Percentiles rank a stretch among this genome's conserved stretches.
These are phyloP conservation scores for Leptinotarsa lineolata DNA, from an alignment of 1,140 invertebrate genomes.

Conservation along the genomic window DNA sequence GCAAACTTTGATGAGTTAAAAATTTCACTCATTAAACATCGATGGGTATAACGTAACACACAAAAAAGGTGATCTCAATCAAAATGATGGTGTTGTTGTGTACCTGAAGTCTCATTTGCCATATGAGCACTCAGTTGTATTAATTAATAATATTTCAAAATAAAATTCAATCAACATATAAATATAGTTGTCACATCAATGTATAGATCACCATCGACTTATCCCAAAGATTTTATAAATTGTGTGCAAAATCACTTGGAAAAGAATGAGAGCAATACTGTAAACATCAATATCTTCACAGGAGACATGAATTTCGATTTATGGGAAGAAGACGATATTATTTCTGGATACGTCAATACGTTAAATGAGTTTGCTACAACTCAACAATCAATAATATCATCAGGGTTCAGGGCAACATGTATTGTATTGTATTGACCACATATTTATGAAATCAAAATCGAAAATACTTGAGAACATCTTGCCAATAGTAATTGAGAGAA, in stretches of 20 bases:
- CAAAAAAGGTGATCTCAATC: constrained; percentile 11
- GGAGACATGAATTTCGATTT: not conserved
- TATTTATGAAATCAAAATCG: too few relatives aligned
- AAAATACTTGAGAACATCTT: too few relatives aligned
- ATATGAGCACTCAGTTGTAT: constrained; percentile 9
- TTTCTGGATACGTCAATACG: not conserved
- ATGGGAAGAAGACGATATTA: not conserved
- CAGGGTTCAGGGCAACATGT: too few relatives aligned
- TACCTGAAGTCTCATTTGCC: constrained; percentile 19
- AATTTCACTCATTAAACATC: not conserved
- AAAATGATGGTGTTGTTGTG: constrained; percentile 29
- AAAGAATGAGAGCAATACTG: not conserved
- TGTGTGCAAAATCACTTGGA: not conserved
- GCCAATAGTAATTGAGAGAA: too few relatives aligned
- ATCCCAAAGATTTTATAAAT: constrained; percentile 2
- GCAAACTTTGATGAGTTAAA: too few relatives aligned
- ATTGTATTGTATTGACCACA: too few relatives aligned
- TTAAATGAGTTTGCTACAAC: too few relatives aligned
- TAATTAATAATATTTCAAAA: constrained; percentile 16
- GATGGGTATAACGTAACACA: constrained; percentile 10
- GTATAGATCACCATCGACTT: constrained; percentile 8
- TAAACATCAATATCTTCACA: constrained; percentile 7
- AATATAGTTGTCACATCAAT: constrained; percentile 10
- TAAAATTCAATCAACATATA: constrained; percentile 7
- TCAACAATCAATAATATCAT: too few relatives aligned